Base-by-base conservation (phyloP, 2,888 invertebrate genomes). In the Cephus nigrinus region DNA sequence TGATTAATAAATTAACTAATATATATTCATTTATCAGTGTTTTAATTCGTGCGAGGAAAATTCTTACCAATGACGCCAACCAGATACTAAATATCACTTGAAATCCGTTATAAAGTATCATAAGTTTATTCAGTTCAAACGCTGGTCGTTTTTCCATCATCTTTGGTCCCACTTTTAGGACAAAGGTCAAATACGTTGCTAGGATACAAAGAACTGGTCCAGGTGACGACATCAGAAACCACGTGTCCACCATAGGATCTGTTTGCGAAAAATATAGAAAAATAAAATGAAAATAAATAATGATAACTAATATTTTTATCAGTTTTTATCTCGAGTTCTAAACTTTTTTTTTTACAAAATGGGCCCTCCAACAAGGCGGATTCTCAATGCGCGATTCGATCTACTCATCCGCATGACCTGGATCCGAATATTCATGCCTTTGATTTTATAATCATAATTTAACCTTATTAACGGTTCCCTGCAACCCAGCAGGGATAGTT, bases 71-170 rank as follows among this genome's bases (percentile, higher is more conserved):
- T 33, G 92, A 89, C 81, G 94, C 93, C 84, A 98, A 92, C 93
- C 94, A 98, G 23, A 95, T 90, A 86, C 97, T 98, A 92, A 97
- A 95, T 23, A 96, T 73, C 9, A 98, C 97, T 94, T 98, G 98
- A 77, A 95, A 95, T n/a, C 96, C 94, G 89, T 98, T 98, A 92
- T 98, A 98, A 0, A 93, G 88, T 31, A 97, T 93, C 88, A 98
- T 94, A 0, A 95, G 89, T 73, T 93, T 93, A 87, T 96, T 95
- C 77, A 98, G 89, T 83, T 96, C 94, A 86, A 95, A 95, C 0
- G 96, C 94, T 80, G 95, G 94, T 81, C 94, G 93, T 79, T 96
- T 95, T 81, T 94, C 93, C 96, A 97, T 96, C 87, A 94, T 94
- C 68, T 94, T 93, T 1, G 96, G 96, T 0, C 96, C 96, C 74